A percentile compares a stretch with the other conserved stretches of the same genome.
Conservation (phyloP, 2,797 vertebrate species). For the Buceros bicornis region DNA sequence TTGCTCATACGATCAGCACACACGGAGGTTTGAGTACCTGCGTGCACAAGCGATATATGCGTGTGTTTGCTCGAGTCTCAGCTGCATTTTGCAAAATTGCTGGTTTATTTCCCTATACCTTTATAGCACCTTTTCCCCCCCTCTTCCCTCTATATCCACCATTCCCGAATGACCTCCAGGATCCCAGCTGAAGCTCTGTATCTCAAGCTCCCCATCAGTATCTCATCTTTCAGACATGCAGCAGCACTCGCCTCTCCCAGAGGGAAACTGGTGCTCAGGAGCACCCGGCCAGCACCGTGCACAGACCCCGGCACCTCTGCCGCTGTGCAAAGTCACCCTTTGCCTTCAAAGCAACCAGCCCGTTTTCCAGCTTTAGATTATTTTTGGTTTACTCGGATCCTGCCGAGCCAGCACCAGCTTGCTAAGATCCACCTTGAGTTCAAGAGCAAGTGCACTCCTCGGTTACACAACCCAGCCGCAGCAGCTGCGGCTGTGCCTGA, state of each 20-base stretch:
- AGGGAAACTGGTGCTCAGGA: accelerated
- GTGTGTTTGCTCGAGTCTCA: background rate
- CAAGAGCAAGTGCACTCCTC: slow-evolving; percentile 34
- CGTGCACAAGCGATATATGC: accelerated
- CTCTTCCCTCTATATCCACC: background rate
- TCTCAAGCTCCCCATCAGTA: background rate
- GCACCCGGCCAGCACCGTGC: background rate
- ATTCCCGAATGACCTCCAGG: background rate
- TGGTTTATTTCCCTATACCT: background rate
- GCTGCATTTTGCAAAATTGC: background rate
- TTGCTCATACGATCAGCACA: background rate
- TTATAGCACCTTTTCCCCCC: accelerated
- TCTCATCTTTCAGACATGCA: background rate
- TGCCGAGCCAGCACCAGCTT: slow-evolving; percentile 30
- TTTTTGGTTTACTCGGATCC: background rate
- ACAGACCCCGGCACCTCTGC: accelerated
- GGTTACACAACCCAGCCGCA: slow-evolving; percentile 55
- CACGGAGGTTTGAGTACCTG: accelerated
- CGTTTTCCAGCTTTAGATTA: background rate
- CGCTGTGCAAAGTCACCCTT: background rate
- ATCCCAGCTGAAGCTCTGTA: background rate
- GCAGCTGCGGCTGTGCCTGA: slow-evolving; percentile 38
- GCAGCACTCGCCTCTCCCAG: background rate
- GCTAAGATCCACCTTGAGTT: slow-evolving; percentile 54
- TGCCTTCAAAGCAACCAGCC: background rate